Base-by-base conservation (phyloP, 2,888 invertebrate genomes). In the Oxystoma pomonae region DNA sequence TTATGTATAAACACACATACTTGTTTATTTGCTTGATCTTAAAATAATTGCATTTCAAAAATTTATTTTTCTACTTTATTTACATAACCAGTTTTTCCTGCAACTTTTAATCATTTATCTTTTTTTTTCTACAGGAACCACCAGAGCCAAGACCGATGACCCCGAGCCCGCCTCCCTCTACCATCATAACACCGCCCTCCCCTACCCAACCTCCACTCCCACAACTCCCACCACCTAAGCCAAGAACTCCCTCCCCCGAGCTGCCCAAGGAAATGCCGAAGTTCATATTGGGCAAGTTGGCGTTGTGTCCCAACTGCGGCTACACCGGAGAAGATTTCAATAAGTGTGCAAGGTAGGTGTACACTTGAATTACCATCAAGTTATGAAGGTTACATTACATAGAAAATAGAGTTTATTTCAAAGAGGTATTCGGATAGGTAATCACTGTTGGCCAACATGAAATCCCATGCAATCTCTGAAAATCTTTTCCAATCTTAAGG, bases 251-350 rank as follows among this genome's bases (percentile, higher is more conserved):
- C 2, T 69, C 82, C 55, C 85, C 87, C 1, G 86, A 87, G 65
- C 84, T 84, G 1, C 83, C 85, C 22, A 74, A 78, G 66, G 76
- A 81, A 71, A 69, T 77, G 59, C 86, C 89, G 2, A 86, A 87
- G 70, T 84, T 83, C 67, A 83, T 90, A 22, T 86, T 87, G 50
- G 92, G 92, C 59, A 88, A 86, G 82, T 80, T 90, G 69, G 92
- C 92, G 5, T 85, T 94, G 1, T 95, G 95, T 79, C 86, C 86
- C 67, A 84, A 85, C 68, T 95, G 95, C 78, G 94, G 94, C 17
- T 88, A 89, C 74, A 85, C 88, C 56, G 92, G 92, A 59, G 84
- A 85, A 71, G 90, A 93, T 78, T 91, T 93, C 77, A 89, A 87
- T 71, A 86, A 86, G 66, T 95, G 95, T 80, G 87, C 90, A 79